Base-by-base conservation (phyloP, 2,797 vertebrate genomes). In the Valencia hispanica region DNA sequence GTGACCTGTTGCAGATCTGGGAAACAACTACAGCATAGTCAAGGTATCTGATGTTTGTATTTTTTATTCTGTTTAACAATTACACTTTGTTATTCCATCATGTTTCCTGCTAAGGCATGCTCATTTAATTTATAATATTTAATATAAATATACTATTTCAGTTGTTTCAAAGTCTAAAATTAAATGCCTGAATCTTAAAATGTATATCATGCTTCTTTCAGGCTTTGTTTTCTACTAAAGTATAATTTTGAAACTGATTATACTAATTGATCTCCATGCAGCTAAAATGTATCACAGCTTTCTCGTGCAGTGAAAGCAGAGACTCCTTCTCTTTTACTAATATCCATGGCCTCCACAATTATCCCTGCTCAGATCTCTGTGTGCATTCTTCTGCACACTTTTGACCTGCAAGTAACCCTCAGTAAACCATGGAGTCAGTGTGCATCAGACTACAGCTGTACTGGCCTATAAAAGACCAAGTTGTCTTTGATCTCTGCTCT, bases 401-500 rank as follows among this genome's bases (percentile, higher is more conserved):
- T 53, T 88, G 88, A 82, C 89, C 87, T 82, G 83, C 83, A 43
- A 71, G 81, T 94, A 85, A 92, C 88, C 85, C 86, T 59, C 51
- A 77, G 75, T 79, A 68, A 91, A 80, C 78, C 80, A 63, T 70
- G 48, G 82, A 82, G 74, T 81, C 50, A 61, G 79, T 87, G 85
- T 83, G 80, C 32, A n/a, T 84, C 81, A 88, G 82, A 78, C 86
- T 81, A 83, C 79, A 88, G 87, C 84, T 85, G 81, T 65, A 74
- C 79, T 80, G 81, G 79, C 80, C 88, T 74, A 74, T 85, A 81
- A 88, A 85, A 82, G 73, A 83, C 73, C 79, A 86, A 77, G 78
- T 76, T 71, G 84, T 59, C 85, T 93, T 93, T 91, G 87, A 94
- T 93, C 90, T 88, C 77, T 68, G 0, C 57, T 77, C 68, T 72